Evolutionary conservation across 2,888 invertebrate genomes (phyloP).

Genomic region (Gymnoscelis rufifasciata): DNA sequence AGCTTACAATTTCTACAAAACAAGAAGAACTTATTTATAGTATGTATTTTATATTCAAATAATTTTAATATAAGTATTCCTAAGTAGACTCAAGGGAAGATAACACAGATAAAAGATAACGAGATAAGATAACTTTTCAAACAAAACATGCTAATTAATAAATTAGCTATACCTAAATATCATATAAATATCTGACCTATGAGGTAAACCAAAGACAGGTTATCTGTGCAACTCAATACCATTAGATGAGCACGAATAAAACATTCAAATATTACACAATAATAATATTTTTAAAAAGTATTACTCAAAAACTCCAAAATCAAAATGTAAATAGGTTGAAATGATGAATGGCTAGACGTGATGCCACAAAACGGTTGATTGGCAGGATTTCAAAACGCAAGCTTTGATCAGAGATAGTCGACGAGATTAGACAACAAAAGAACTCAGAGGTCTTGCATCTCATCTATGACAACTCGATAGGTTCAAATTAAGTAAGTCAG

Average conservation of each 20-base stretch:
- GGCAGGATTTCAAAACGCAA: not conserved
- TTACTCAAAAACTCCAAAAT: slow-evolving; percentile 2
- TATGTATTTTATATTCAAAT: no score
- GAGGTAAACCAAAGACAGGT: slow-evolving; percentile 24
- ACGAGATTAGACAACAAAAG: no score
- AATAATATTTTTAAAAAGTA: slow-evolving; percentile 1
- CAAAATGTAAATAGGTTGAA: slow-evolving; percentile 11
- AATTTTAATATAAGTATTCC: no score
- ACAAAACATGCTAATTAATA: no score
- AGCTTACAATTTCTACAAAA: no score
- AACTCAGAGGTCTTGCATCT: not conserved
- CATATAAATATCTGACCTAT: slow-evolving; percentile 28
- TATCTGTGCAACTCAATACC: slow-evolving; percentile 9
- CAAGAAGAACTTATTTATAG: no score
- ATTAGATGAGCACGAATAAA: slow-evolving; percentile 5
- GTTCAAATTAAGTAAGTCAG: not conserved
- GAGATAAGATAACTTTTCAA: no score
- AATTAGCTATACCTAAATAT: not conserved
- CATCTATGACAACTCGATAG: not conserved
- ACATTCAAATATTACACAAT: slow-evolving; percentile 5
- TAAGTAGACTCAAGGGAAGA: no score
- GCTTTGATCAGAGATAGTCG: not conserved
- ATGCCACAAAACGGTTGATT: slow-evolving; percentile 8
- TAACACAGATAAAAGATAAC: no score
- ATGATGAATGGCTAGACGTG: slow-evolving; percentile 10